phyloP scores from a whole-genome alignment of 2,888 invertebrate species.

The Drosophila diplacantha region DNA sequence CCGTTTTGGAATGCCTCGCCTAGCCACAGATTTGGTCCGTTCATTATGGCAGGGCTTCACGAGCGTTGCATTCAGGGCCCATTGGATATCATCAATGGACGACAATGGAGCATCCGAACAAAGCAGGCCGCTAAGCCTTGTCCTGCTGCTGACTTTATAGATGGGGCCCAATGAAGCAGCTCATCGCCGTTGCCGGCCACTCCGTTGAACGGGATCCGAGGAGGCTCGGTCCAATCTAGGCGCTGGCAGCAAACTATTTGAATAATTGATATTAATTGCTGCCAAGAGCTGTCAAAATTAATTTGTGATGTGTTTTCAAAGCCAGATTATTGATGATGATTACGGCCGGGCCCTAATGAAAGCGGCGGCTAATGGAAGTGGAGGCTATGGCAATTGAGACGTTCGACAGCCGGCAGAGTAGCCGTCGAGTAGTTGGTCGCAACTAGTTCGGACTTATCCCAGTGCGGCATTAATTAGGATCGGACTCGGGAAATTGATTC shows the following conservation, averaged over 20 bases:
- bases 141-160: constrained; percentile 16
- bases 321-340: constrained; percentile 62
- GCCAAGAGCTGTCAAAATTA: constrained; percentile 69
- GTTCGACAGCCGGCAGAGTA: constrained; percentile 2
- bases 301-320: constrained; percentile 54
- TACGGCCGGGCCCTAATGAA: constrained; percentile 49
- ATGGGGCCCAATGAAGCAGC: constrained; percentile 19
- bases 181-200: constrained; percentile 6
- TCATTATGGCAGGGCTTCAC: not conserved
- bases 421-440: constrained; percentile 30
- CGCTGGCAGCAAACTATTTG: constrained; percentile 45
- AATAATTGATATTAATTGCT: constrained; percentile 71
- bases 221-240: constrained; percentile 4
- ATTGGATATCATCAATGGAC: not conserved
- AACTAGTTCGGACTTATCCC: constrained; percentile 8
- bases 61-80: not conserved
- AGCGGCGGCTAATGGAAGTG: constrained; percentile 35
- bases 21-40: not conserved
- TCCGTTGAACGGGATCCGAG: constrained; percentile 7
- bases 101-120: constrained; percentile 1
- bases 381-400: constrained; percentile 8
- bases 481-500: constrained; percentile 52
- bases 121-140: not conserved
- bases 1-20: not conserved
- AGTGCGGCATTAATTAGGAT: constrained; percentile 39